Conservation (phyloP, 2,888 invertebrate species). For the Nymphalis c-album region DNA sequence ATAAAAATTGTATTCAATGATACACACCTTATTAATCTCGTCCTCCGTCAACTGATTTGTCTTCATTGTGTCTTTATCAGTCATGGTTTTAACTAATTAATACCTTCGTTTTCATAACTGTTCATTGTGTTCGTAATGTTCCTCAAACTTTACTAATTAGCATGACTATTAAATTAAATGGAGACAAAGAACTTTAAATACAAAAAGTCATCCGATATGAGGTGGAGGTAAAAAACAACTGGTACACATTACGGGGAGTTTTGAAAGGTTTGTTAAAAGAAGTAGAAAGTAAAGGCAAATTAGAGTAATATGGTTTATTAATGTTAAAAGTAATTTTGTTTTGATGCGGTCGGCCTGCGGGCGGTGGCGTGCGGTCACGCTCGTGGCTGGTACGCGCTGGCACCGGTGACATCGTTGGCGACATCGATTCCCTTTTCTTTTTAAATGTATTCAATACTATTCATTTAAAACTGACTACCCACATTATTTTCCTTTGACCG, state of each 20-base stretch:
- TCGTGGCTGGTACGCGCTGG: slow-evolving; percentile 51
- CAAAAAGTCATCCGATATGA: slow-evolving; percentile 70
- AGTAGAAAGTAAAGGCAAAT: slow-evolving; percentile 76
- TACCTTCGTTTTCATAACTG: slow-evolving; percentile 11
- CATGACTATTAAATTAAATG: slow-evolving; percentile 37
- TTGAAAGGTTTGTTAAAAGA: slow-evolving; percentile 78
- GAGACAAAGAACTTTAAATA: slow-evolving; percentile 44
- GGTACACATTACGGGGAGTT: slow-evolving; percentile 70
- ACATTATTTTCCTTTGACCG: too few relatives aligned
- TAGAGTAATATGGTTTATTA: slow-evolving; percentile 79
- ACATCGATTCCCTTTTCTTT: slow-evolving; percentile 40
- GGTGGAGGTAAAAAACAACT: slow-evolving; percentile 77
- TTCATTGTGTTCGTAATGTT: slow-evolving; percentile 29
- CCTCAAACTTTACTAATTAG: slow-evolving; percentile 23
- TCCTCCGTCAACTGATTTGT: slow-evolving; percentile 69
- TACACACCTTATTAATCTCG: slow-evolving; percentile 71
- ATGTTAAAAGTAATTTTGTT: slow-evolving; percentile 77
- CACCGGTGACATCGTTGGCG: slow-evolving; percentile 42
- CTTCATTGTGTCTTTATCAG: slow-evolving; percentile 55
- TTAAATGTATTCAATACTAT: slow-evolving; percentile 15
- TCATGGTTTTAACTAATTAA: slow-evolving; percentile 49
- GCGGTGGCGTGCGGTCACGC: slow-evolving; percentile 66
- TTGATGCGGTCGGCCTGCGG: slow-evolving; percentile 55
- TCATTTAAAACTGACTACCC: not conserved
- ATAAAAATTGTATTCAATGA: not conserved